Percentiles rank a stretch among this genome's conserved stretches.
Conservation (phyloP, 2,113 vertebrate genomes). For the Serilophus lunatus region DNA sequence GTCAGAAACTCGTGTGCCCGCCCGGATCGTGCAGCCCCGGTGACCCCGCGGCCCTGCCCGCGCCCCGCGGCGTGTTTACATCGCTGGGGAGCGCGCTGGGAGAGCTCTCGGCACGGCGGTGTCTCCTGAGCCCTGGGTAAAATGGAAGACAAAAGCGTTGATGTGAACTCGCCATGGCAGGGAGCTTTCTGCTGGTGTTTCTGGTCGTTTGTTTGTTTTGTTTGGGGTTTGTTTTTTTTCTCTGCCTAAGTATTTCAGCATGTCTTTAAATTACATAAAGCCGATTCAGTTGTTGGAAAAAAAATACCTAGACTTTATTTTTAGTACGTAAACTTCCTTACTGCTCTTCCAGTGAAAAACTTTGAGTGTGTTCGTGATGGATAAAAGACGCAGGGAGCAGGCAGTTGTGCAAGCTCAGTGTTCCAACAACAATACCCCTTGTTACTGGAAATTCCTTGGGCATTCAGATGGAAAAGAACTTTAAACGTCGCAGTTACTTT, state of each 20-base stretch:
- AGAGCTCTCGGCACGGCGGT: neutral
- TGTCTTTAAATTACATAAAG: neutral
- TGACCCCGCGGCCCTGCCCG: neutral
- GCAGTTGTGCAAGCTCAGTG: constrained; percentile 1
- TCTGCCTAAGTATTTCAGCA: neutral
- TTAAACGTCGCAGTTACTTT: neutral
- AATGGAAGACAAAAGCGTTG: constrained; percentile 49
- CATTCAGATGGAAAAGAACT: neutral
- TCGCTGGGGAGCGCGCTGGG: neutral
- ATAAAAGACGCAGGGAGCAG: neutral
- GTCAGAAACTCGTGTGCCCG: neutral
- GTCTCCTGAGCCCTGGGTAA: neutral
- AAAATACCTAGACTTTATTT: neutral
- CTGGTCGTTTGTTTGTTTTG: neutral
- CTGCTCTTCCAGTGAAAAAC: neutral
- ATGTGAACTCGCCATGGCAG: neutral
- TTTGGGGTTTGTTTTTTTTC: neutral
- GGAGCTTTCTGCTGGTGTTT: neutral
- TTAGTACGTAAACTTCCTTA: neutral
- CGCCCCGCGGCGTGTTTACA: neutral
- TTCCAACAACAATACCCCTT: constrained; percentile 16
- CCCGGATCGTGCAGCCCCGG: neutral
- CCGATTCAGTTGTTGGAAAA: neutral
- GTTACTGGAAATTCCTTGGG: neutral
- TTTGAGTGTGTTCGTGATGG: neutral